Evolutionary conservation across 2,888 invertebrate genomes (phyloP).

Genomic region (Liopterus haemorrhoidalis): DNA sequence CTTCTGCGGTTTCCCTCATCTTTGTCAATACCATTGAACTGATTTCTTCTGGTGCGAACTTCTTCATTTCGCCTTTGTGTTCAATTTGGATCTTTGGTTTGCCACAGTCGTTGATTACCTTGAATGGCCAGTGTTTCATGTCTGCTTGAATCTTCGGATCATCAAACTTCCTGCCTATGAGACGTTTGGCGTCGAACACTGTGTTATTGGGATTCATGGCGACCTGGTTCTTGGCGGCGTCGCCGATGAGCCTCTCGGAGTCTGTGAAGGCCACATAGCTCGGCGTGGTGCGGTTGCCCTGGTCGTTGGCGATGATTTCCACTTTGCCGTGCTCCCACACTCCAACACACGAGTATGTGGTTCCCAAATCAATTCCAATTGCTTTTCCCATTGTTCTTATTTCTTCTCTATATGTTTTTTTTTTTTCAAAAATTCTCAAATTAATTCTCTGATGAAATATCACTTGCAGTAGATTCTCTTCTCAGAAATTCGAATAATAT

Average conservation of each 20-base stretch:
- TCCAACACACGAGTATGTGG: conserved; percentile 79
- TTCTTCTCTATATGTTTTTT: background rate
- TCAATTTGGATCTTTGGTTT: conserved; percentile 60
- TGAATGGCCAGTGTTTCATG: conserved; percentile 75
- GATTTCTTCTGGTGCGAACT: conserved; percentile 64
- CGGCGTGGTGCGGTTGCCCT: conserved; percentile 82
- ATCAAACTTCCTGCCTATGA: conserved; percentile 61
- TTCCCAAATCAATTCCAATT: conserved; percentile 80
- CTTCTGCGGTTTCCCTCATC: conserved; percentile 63
- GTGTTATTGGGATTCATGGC: conserved; percentile 70
- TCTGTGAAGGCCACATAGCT: conserved; percentile 70
- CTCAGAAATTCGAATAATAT: too few relatives aligned
- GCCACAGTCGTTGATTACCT: conserved; percentile 54
- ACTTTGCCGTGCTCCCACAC: conserved; percentile 78
- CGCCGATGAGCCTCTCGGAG: conserved; percentile 62
- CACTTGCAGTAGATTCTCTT: too few relatives aligned
- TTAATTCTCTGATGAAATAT: too few relatives aligned
- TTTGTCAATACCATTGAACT: conserved; percentile 61
- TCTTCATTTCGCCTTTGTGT: conserved; percentile 58
- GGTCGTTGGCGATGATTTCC: conserved; percentile 83
- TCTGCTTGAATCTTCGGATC: conserved; percentile 67
- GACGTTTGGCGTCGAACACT: conserved; percentile 57
- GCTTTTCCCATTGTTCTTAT: conserved; percentile 40
- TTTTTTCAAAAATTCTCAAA: too few relatives aligned
- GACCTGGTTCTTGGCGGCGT: conserved; percentile 66